Percentiles rank a stretch among this genome's conserved stretches.
Conservation (phyloP, 2,888 invertebrate species). For the Cataglyphis rosenhaueri region DNA sequence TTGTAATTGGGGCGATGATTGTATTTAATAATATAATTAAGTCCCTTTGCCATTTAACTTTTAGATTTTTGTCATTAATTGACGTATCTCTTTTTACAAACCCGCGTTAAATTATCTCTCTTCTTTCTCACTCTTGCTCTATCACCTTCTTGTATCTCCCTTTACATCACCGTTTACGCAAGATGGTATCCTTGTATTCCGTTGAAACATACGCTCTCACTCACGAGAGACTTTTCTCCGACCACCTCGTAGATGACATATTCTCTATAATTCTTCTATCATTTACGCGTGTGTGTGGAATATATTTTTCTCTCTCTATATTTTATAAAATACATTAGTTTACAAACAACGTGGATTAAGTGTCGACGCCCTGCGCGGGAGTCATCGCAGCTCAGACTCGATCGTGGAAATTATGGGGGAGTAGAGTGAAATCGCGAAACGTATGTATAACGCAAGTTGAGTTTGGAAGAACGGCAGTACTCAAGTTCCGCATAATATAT, state of each 20-base stretch:
- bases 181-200: slow-evolving; percentile 8
- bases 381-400: slow-evolving; percentile 73
- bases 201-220: background rate
- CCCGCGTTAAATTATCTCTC: slow-evolving; percentile 12
- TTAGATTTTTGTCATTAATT: slow-evolving; percentile 62
- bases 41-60: slow-evolving; percentile 71
- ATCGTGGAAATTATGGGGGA: slow-evolving; percentile 65
- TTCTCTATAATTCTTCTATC: slow-evolving; percentile 54
- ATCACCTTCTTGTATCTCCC: slow-evolving; percentile 33
- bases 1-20: slow-evolving; percentile 2
- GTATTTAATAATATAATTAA: slow-evolving; percentile 62
- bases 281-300: slow-evolving; percentile 48
- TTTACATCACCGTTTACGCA: slow-evolving; percentile 18
- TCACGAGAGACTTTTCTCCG: slow-evolving; percentile 21
- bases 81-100: slow-evolving; percentile 33
- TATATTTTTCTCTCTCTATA: slow-evolving; percentile 48
- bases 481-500: slow-evolving; percentile 25
- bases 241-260: slow-evolving; percentile 28
- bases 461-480: slow-evolving; percentile 52
- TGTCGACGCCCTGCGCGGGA: slow-evolving; percentile 79
- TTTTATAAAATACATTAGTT: slow-evolving; percentile 84
- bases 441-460: slow-evolving; percentile 21
- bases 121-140: slow-evolving; percentile 48
- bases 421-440: slow-evolving; percentile 17
- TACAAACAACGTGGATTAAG: slow-evolving; percentile 82